Conservation (phyloP, 2,797 vertebrate genomes). For the Pristis pectinata region DNA sequence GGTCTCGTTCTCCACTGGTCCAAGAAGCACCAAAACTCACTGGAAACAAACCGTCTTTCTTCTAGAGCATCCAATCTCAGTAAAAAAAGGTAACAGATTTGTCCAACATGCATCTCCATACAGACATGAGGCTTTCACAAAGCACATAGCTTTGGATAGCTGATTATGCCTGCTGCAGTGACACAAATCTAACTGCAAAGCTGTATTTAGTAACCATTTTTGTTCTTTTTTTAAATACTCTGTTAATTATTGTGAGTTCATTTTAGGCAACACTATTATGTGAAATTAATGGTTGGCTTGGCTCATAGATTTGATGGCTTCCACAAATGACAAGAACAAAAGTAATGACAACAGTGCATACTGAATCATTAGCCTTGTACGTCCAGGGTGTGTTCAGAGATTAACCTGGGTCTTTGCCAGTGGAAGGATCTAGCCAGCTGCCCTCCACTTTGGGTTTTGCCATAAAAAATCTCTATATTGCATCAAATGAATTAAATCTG, state of each 20-base stretch:
- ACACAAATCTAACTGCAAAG: too few relatives aligned
- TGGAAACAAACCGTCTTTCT: conserved; percentile 92
- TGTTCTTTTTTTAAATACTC: not conserved
- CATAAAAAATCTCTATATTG: not conserved
- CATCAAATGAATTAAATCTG: conserved; percentile 3
- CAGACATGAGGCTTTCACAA: conserved; percentile 54
- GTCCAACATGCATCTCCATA: conserved; percentile 46
- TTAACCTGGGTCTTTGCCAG: not conserved
- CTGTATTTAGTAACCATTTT: not conserved
- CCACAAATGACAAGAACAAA: not conserved
- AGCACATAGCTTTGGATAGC: conserved; percentile 41
- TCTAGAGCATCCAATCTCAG: conserved; percentile 72
- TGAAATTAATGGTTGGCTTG: not conserved
- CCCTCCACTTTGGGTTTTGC: not conserved
- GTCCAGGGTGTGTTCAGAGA: not conserved
- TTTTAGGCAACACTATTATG: not conserved
- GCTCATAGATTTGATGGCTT: not conserved
- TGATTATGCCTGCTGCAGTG: not conserved
- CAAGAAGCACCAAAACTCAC: conserved; percentile 75
- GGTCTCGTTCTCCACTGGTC: conserved; percentile 87
- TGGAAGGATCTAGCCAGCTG: not conserved
- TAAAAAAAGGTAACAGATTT: conserved; percentile 68
- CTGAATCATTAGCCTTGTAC: not conserved
- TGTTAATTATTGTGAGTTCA: not conserved
- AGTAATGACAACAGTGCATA: not conserved